Conservation (phyloP, 2,113 vertebrate species). For the Paradisaea rubra region DNA sequence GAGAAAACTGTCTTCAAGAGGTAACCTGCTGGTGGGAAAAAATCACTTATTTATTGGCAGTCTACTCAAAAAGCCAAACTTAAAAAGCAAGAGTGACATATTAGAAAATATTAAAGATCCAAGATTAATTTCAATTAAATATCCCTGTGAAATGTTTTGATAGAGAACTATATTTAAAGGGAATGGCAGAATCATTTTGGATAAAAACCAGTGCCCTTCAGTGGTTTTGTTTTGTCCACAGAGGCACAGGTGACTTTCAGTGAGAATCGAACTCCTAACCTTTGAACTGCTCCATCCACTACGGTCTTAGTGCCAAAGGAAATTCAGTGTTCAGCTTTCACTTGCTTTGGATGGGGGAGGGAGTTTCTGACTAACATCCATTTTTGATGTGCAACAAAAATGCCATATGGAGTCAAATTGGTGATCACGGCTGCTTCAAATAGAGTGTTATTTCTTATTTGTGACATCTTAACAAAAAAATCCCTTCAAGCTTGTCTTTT, state of each 20-base stretch:
- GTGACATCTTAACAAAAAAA: neutral
- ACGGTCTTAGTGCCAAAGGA: neutral
- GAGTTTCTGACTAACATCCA: conserved; percentile 23
- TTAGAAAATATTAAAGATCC: neutral
- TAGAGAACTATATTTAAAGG: neutral
- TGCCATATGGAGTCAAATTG: conserved; percentile 38
- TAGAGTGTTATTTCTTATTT: conserved; percentile 10
- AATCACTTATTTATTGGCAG: conserved; percentile 44
- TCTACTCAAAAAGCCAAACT: conserved; percentile 5
- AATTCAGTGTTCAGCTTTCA: neutral
- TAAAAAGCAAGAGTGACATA: conserved; percentile 18
- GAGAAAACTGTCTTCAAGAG: conserved; percentile 30
- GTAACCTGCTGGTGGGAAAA: conserved; percentile 32
- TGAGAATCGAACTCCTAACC: neutral
- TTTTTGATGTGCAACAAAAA: conserved; percentile 34
- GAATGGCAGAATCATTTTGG: neutral
- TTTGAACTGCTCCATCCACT: neutral
- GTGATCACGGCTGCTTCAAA: conserved; percentile 19
- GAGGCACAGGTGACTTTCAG: neutral
- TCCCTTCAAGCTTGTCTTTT: conserved; percentile 1
- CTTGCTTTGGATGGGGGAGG: neutral
- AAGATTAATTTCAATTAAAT: neutral
- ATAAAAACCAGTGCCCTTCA: neutral
- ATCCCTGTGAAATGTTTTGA: neutral
- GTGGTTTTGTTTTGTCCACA: neutral